Base-by-base conservation (phyloP, 2,888 invertebrate species). In the Clunio marinus region DNA sequence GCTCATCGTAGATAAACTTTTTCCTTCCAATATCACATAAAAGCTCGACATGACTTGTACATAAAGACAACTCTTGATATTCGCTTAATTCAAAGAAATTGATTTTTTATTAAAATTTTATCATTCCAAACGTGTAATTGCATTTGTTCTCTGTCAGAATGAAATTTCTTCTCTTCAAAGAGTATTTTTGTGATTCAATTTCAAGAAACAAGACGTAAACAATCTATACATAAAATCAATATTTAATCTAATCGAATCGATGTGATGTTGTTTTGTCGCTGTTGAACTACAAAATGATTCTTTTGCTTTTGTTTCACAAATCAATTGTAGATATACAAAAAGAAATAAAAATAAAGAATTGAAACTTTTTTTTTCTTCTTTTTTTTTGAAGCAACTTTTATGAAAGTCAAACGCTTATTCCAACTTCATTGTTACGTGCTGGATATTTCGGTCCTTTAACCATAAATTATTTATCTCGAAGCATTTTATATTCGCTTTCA, bases 391-490 rank as follows among this genome's bases (percentile, higher is more conserved):
- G n/a, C n/a, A n/a, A n/a, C n/a, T n/a, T n/a, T n/a, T n/a, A n/a
- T n/a, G n/a, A n/a, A n/a, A n/a, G n/a, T n/a, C n/a, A n/a, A n/a
- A n/a, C n/a, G n/a, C n/a, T n/a, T n/a, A n/a, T n/a, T n/a, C n/a
- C n/a, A n/a, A n/a, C n/a, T n/a, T n/a, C n/a, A n/a, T n/a, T n/a
- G n/a, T n/a, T n/a, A n/a, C n/a, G n/a, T n/a, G n/a, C n/a, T n/a
- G n/a, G n/a, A n/a, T n/a, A n/a, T n/a, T n/a, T n/a, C n/a, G n/a
- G n/a, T n/a, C n/a, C n/a, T 51, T 51, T 7, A 51, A 22, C 51
- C 10, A 59, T 59, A 59, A 59, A 59, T 59, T 59, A 22, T 59
- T 28, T 59, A 59, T 59, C 59, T 32, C 28, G 22, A 59, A 59
- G 59, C 59, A 59, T 10, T n/a, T 28, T 59, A 51, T 17, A 17